Evolutionary conservation across 2,113 vertebrate genomes (phyloP), one percentile per base, ranked within the genome.

Genomic region (Tupaia chinensis): DNA sequence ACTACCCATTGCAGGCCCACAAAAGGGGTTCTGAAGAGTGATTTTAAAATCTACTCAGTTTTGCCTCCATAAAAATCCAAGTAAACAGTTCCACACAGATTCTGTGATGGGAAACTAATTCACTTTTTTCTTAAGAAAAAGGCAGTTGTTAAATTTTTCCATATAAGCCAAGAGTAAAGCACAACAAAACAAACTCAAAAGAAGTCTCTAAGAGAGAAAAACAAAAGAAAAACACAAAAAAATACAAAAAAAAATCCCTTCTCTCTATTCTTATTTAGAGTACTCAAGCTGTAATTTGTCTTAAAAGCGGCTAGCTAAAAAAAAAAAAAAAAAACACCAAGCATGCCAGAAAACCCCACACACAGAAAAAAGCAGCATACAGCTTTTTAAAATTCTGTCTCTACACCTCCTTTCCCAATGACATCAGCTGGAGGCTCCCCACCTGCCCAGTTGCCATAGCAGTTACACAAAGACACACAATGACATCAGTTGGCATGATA

Each of bases 401-500:
- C 97, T 97, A 80, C 96, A 98, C 98, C 98, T 98, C 98, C 60
- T 86, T 98, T 70, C 0, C 95, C 93, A 17, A 95, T 98, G 98
- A 98, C 98, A 98, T 98, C 98, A 98, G 97, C 97, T 88, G 77
- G 96, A 94, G 98, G 98, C 98, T 98, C 98, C 98, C 99, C 99
- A 99, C 99, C 99, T 99, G 99, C 98, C 98, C 22, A 7, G 98
- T 98, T 98, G 97, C 98, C 98, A 98, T 98, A 98, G 98, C 72
- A 90, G 98, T 98, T 82, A 97, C 98, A 98, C 98, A 98, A 98
- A 98, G 98, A 98, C 98, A 98, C 93, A 98, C 97, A 97, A 98
- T 99, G 99, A 99, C 98, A 98, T 99, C 99, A 99, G 98, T 96
- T 98, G 98, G 98, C 98, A 98, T 98, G 98, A 99, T 98, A 98